Evolutionary conservation across 2,113 vertebrate species (phyloP).

Genomic region (Edolisoma coerulescens): DNA sequence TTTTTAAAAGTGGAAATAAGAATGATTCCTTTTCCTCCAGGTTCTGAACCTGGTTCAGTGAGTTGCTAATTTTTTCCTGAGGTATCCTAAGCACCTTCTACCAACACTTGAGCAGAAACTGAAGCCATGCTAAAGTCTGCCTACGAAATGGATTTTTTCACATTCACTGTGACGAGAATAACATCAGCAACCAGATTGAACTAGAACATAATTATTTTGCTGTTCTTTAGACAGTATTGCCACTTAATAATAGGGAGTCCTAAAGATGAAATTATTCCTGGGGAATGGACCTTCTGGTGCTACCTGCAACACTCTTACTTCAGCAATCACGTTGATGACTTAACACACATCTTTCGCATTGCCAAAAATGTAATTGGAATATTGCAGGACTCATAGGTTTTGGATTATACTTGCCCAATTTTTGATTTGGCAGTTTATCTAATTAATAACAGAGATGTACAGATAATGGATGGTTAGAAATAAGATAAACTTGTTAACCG

Average conservation of each 20-base stretch:
- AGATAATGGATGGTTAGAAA: conserved; percentile 25
- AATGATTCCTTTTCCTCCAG: background rate
- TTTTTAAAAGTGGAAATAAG: background rate
- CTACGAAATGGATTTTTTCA: background rate
- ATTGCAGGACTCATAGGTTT: background rate
- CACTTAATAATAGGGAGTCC: background rate
- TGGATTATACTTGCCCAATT: background rate
- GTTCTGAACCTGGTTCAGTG: background rate
- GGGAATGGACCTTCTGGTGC: background rate
- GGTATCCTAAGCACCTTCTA: background rate
- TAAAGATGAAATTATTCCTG: background rate
- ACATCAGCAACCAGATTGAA: background rate
- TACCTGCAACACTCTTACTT: background rate
- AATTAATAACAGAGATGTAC: conserved; percentile 31
- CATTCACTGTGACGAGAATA: background rate
- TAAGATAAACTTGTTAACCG: conserved; percentile 67
- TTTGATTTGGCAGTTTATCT: conserved; percentile 42
- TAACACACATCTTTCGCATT: background rate
- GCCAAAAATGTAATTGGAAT: background rate
- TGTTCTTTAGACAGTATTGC: background rate
- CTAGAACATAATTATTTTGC: background rate
- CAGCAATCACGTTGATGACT: background rate
- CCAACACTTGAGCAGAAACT: background rate
- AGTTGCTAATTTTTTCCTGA: background rate
- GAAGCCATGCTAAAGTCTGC: background rate